Evolutionary conservation across 2,888 invertebrate genomes (phyloP), one percentile per base, ranked within the genome.

Genomic region (Aphidius colemani): DNA sequence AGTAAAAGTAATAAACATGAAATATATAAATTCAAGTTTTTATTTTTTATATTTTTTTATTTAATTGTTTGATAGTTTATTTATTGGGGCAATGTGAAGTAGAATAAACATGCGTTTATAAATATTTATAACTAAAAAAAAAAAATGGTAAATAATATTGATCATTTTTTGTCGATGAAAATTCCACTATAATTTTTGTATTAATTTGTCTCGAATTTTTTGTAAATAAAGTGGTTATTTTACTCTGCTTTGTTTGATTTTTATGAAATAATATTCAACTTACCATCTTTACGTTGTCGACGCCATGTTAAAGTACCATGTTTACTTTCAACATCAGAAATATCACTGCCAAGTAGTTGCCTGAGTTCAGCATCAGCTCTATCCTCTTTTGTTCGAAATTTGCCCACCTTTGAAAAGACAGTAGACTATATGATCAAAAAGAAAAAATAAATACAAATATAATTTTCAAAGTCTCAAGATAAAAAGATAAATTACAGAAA

Each of bases 371-470:
- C 91, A 80, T 94, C 90, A 53, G 91, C 90, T 68, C 90, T 86
- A 81, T 92, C 91, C 79, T 92, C 92, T 82, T 91, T 90, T 75
- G 89, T 88, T 74, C 88, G 86, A 82, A 93, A 92, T 83, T 92
- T 93, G 63, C 89, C 90, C 73, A 89, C 88, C 90, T 91, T 79
- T 13, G 79, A 78, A 58, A 71, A 61, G 66, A 72, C 41, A 61
- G 11, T 39, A 44, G 7, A 30, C 30, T 45, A 63, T 40, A 58
- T 46, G 11, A 46, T 39, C 55, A n/a, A n/a, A 50, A 30, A 10
- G 30, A 51, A 50, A 57, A 57, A 50, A 44, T 10, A 50, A 50
- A 49, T 59, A n/a, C n/a, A 49, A 18, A 59, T 59, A 59, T 43
- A 41, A 59, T 10, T 49, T 59, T 50, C 49, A 39, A 48, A 50